phyloP scores from a whole-genome alignment of 2,888 invertebrate species.

The Trisateles emortualis region DNA sequence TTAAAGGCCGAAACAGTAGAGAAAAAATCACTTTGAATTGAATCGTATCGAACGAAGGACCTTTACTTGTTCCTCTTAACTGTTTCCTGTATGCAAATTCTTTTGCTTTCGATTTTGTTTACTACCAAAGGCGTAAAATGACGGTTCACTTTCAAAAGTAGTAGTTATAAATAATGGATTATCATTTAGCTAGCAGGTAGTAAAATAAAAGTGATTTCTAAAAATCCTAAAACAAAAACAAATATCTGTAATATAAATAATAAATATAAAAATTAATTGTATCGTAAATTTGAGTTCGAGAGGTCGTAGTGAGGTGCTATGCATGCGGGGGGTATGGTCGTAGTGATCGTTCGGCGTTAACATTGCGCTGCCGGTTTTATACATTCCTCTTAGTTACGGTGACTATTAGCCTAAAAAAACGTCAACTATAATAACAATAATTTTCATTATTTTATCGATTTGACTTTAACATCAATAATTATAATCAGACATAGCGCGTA shows the following conservation, averaged over 20 bases:
- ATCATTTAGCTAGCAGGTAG: neutral
- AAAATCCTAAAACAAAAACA: neutral
- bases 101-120: conserved; percentile 64
- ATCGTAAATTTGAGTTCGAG: conserved; percentile 8
- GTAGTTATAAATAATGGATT: conserved; percentile 30
- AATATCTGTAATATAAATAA: neutral
- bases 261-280: conserved; percentile 6
- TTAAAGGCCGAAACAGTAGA: conserved; percentile 44
- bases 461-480: neutral
- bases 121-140: conserved; percentile 65
- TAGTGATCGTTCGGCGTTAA: neutral
- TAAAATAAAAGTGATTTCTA: neutral
- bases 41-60: conserved; percentile 46
- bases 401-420: neutral
- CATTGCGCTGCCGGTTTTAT: conserved; percentile 5
- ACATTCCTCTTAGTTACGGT: neutral
- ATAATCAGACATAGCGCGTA: neutral
- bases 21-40: conserved; percentile 53
- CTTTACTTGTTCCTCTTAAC: conserved; percentile 47
- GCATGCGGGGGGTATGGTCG: neutral
- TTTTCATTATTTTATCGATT: neutral
- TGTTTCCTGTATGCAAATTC: conserved; percentile 75
- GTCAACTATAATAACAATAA: neutral
- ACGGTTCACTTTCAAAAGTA: conserved; percentile 24
- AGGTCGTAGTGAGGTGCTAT: conserved; percentile 2